Percentiles rank a stretch among this genome's conserved stretches.
Conservation (phyloP, 2,113 vertebrate species). For the Oreochromis tanganicae region DNA sequence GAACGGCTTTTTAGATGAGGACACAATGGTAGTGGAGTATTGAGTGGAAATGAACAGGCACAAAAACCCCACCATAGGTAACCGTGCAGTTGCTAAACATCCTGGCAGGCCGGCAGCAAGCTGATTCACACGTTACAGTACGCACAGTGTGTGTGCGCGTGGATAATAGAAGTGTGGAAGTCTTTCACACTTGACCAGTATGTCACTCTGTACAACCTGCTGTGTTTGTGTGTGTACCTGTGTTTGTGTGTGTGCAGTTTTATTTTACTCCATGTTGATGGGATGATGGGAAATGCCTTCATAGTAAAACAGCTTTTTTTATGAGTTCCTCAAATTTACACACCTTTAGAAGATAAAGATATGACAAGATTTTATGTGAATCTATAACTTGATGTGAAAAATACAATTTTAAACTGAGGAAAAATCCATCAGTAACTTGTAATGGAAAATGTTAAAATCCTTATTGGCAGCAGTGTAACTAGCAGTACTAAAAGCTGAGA, state of each 20-base stretch:
- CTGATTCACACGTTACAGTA: conserved; percentile 32
- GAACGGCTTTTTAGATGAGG: background rate
- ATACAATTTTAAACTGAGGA: background rate
- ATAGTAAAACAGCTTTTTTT: background rate
- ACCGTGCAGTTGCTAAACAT: background rate
- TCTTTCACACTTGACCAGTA: conserved; percentile 44
- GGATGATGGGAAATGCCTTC: background rate
- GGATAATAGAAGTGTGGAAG: background rate
- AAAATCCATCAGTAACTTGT: background rate
- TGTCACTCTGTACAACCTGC: conserved; percentile 24
- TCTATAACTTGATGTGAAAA: background rate
- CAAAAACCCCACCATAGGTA: background rate
- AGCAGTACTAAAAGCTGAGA: background rate
- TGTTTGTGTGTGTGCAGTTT: background rate
- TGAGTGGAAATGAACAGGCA: background rate
- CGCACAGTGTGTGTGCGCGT: background rate
- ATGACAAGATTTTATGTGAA: background rate
- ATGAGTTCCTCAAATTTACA: background rate
- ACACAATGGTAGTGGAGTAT: background rate
- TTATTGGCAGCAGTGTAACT: background rate
- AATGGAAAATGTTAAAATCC: background rate
- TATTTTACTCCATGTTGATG: background rate
- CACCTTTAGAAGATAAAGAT: background rate
- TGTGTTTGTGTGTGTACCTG: background rate
- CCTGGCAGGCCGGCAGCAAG: background rate